phyloP scores from a whole-genome alignment of 2,888 invertebrate species.

The Leucophenga montana region DNA sequence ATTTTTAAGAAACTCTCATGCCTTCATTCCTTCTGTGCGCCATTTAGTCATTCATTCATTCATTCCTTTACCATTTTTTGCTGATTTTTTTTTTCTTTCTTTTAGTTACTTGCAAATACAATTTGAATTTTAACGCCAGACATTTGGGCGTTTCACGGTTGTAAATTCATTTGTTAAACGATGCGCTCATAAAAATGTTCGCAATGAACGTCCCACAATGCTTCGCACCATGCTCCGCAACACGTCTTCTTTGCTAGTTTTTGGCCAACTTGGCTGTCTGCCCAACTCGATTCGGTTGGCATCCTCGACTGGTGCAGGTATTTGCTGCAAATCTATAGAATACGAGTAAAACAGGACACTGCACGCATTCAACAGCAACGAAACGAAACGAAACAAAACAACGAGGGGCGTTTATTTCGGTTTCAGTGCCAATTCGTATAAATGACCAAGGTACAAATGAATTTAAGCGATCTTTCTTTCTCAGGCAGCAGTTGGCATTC shows the following conservation, averaged over 20 bases:
- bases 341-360: conserved; percentile 6
- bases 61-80: conserved; percentile 3
- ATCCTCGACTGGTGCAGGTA: conserved; percentile 22
- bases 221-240: conserved; percentile 36
- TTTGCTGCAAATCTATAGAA: background rate
- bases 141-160: conserved; percentile 73
- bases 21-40: conserved; percentile 3
- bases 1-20: conserved; percentile 43
- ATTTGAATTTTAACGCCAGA: conserved; percentile 73
- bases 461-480: background rate
- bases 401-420: conserved; percentile 18
- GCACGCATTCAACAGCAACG: background rate
- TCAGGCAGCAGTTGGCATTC: conserved; percentile 46
- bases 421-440: conserved; percentile 18
- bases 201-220: conserved; percentile 51
- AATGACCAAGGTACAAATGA: no score
- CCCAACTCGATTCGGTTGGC: conserved; percentile 47
- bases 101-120: conserved; percentile 46
- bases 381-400: background rate
- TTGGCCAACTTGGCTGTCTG: conserved; percentile 15
- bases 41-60: conserved; percentile 33
- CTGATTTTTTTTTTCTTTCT: conserved; percentile 14
- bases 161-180: conserved; percentile 74
- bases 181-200: conserved; percentile 72
- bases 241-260: conserved; percentile 25